These are phyloP conservation scores for Chroicocephalus ridibundus DNA, from an alignment of 2,113 vertebrate genomes.

Conservation along the genomic window DNA sequence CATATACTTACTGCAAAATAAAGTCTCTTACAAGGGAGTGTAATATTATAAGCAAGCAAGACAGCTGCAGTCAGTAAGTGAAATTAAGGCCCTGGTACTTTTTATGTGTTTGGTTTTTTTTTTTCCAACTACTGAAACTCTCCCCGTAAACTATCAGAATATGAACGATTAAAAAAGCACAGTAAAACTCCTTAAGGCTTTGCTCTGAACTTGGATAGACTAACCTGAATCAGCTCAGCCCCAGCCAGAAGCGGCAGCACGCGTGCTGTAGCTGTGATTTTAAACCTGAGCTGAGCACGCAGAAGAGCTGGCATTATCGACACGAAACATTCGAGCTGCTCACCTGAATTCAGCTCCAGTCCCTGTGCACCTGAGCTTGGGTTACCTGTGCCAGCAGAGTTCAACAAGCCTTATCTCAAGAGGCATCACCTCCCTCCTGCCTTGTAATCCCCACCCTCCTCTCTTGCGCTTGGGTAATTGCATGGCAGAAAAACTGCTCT, in stretches of 20 bases:
- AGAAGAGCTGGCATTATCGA: accelerated
- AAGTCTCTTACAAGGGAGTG: neutral
- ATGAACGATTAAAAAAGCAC: neutral
- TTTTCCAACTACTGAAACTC: neutral
- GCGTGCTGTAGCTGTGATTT: accelerated
- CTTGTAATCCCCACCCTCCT: neutral
- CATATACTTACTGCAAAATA: neutral
- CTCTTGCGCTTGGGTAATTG: accelerated
- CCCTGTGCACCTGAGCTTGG: accelerated
- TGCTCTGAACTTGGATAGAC: neutral
- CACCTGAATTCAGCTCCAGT: neutral
- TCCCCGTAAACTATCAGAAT: neutral
- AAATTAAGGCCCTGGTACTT: neutral
- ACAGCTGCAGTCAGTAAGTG: neutral
- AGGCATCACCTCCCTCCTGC: neutral
- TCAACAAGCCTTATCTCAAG: neutral
- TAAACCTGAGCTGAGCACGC: neutral
- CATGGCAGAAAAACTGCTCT: neutral
- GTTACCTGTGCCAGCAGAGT: neutral
- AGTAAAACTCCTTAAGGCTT: neutral
- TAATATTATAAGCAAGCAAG: neutral
- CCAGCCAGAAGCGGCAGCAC: accelerated
- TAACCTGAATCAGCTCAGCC: neutral
- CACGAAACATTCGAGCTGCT: accelerated
- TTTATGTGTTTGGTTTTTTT: accelerated